Evolutionary conservation across 2,113 vertebrate species (phyloP).

Genomic region (Dolichotis patagonum): DNA sequence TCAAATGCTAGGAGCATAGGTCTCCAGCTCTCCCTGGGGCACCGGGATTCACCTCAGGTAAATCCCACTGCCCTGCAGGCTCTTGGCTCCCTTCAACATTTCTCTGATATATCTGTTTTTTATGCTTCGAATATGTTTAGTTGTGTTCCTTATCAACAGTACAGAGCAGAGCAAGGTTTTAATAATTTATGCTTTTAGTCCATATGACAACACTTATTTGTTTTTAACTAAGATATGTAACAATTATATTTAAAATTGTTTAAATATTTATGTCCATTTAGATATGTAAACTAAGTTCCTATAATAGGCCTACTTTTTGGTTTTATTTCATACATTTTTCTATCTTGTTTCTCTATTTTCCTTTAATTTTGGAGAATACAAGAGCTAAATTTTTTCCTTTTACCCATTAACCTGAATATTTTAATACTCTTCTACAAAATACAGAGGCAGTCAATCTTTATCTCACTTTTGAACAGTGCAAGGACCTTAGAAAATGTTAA

Average conservation of each 20-base stretch:
- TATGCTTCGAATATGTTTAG: background rate
- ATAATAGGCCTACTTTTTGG: background rate
- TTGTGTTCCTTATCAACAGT: background rate
- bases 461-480: background rate
- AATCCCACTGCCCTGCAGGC: too few relatives aligned
- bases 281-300: background rate
- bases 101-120: background rate
- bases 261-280: background rate
- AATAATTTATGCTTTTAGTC: background rate
- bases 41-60: too few relatives aligned
- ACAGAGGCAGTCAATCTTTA: background rate
- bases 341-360: background rate
- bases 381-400: background rate
- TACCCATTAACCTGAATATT: background rate
- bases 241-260: background rate
- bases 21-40: too few relatives aligned
- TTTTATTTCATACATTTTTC: background rate
- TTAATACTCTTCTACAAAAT: background rate
- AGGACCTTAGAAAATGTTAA: background rate
- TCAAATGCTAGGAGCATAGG: too few relatives aligned
- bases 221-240: background rate
- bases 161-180: background rate
- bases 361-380: background rate
- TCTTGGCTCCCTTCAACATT: too few relatives aligned
- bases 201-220: background rate